Evolutionary conservation across 2,888 invertebrate species (phyloP), one percentile per base, ranked within the genome.

Genomic region (Cataglyphis altisquamis): DNA sequence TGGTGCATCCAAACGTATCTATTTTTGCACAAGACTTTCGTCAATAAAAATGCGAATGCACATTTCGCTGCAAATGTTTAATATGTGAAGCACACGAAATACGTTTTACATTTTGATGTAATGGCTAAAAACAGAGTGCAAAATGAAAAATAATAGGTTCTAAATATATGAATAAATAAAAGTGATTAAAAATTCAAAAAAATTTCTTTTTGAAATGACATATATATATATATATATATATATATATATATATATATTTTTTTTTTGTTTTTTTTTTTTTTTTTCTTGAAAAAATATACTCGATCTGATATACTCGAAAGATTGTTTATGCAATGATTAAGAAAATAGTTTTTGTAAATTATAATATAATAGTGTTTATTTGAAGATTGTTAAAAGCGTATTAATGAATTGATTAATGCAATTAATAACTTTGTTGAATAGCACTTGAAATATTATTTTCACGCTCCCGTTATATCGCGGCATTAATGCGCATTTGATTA

Each of bases 1-100:
- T 68, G n/a, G 1, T 21, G 29, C 18, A 32, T 18, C 36, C 48
- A 64, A 88, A 82, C 82, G 70, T 87, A 82, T 84, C 74, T 60
- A 67, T 39, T 67, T 36, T 32, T 55, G 62, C 32, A 5, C 55
- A 3, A 32, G 1, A 21, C 52, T 78, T 36, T 60, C 45, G 36
- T n/a, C 70, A 36, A 29, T 70, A 41, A 68, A 68, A 77, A n/a
- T 55, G n/a, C 21, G 36, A 18, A 18, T 36, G 25, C 39, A 66
- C 52, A 25, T 75, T 45, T 75, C 12, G 39, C 1, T 45, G 4
- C 18, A 66, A 66, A 66, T 36, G 18, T 63, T 15, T 29, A 18
- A 45, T 29, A 45, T 25, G 9, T 18, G 10, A 8, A 77, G 15
- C 15, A 36, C 5, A n/a, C 32, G 12, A 72, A 48, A 32, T 21